Evolutionary conservation across 2,888 invertebrate genomes (phyloP).

Genomic region (Mesorhabditis spiculigera): DNA sequence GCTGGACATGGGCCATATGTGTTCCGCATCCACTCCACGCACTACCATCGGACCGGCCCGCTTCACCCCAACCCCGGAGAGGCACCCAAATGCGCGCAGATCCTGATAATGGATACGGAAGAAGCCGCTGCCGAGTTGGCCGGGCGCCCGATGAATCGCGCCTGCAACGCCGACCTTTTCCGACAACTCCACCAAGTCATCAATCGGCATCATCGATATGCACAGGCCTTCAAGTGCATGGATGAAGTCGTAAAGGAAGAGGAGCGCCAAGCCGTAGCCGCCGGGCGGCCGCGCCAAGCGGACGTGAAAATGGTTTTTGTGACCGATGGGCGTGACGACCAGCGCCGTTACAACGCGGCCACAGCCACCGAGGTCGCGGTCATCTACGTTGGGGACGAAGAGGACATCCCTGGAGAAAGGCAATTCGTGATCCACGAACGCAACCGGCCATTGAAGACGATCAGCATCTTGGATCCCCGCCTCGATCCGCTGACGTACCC

Average conservation of each 20-base stretch:
- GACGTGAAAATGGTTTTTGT: neutral
- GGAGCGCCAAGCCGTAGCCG: conserved; percentile 6
- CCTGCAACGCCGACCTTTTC: conserved; percentile 17
- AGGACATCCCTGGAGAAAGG: conserved; percentile 31
- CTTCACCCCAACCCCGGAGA: too few relatives aligned
- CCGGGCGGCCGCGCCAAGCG: neutral
- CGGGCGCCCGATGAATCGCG: conserved; percentile 11
- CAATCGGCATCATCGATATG: conserved; percentile 13
- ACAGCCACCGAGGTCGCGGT: conserved; percentile 32
- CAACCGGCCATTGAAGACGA: conserved; percentile 38
- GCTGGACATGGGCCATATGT: too few relatives aligned
- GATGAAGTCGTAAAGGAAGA: conserved; percentile 12
- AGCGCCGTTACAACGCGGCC: conserved; percentile 31
- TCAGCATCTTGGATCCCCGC: conserved; percentile 51
- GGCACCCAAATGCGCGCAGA: too few relatives aligned
- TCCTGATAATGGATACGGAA: conserved; percentile 14
- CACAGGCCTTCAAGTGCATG: conserved; percentile 18
- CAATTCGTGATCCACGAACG: conserved; percentile 53
- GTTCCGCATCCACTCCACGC: too few relatives aligned
- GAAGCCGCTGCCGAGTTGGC: conserved; percentile 18
- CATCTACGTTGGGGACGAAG: conserved; percentile 29
- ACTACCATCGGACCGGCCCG: too few relatives aligned
- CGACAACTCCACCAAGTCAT: conserved; percentile 12
- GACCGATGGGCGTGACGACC: conserved; percentile 13
- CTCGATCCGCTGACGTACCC: conserved; percentile 61